phyloP scores from a whole-genome alignment of 1,140 invertebrate species.

The Drosophila sechellia region DNA sequence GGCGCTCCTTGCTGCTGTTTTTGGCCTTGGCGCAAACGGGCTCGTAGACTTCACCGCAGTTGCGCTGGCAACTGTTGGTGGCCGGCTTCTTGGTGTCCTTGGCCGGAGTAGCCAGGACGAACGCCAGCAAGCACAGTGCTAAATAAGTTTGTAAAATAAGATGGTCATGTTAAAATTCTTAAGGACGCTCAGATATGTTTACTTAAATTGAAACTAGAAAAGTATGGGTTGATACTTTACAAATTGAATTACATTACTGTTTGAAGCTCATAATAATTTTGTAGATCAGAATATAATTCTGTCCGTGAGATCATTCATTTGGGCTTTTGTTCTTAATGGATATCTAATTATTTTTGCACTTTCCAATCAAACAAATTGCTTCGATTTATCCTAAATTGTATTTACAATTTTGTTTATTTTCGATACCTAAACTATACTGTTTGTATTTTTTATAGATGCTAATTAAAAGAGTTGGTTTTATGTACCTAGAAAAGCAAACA shows the following conservation, averaged over 20 bases:
- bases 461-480: background rate
- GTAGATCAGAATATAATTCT: background rate
- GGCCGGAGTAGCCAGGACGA: constrained; percentile 56
- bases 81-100: constrained; percentile 67
- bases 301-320: background rate
- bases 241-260: background rate
- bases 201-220: background rate
- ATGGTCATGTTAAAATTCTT: background rate
- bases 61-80: constrained; percentile 34
- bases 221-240: too few species aligned
- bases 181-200: background rate
- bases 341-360: background rate
- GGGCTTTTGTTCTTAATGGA: background rate
- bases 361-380: background rate
- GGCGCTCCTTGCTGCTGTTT: constrained; percentile 73
- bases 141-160: background rate
- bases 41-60: constrained; percentile 64
- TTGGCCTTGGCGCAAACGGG: constrained; percentile 74
- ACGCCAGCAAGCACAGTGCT: constrained; percentile 68
- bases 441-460: background rate
- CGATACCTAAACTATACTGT: background rate
- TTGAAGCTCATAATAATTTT: too few species aligned
- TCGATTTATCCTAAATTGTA: too few species aligned
- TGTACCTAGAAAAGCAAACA: constrained; percentile 70
- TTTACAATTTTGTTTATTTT: background rate